Evolutionary conservation across 2,113 vertebrate genomes (phyloP), one percentile per base, ranked within the genome.

Genomic region (Lipophrys pholis): DNA sequence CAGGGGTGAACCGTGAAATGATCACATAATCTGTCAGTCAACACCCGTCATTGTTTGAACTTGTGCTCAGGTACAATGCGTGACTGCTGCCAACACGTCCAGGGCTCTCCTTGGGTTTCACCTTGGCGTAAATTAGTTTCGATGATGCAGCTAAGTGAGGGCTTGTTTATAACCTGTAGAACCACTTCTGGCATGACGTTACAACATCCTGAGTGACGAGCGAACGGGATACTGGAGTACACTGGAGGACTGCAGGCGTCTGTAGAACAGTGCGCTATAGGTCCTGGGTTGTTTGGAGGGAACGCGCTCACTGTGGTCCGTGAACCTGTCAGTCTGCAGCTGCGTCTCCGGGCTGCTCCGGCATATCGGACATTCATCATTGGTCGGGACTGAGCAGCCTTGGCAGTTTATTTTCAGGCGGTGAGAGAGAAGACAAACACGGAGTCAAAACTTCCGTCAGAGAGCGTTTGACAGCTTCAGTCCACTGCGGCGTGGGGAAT

Each of bases 291-390:
- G 51, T 63, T 49, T 7, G 42, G 16, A 40, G 36, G 17, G 64
- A 73, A 41, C 50, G 17, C 35, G 45, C 30, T 57, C 41, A 65
- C 38, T 36, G 49, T 55, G 16, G 17, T 49, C 57, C 35, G 55
- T 15, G 43, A 69, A 57, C 73, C 41, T 52, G 54, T 48, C 8
- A 15, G 56, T 68, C 42, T 36, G 16, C 45, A 30, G 11, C 11
- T 2, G 46, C 12, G 12, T 11, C 5, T n/a, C 55, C 15, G 6
- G 8, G 15, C 16, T 17, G 15, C 36, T 40, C 38, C 38, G 8
- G 48, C 6, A 9, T 51, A 9, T 11, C 11, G 12, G 36, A 14
- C 6, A 51, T 51, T 21, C 51, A 16, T 41, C 11, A 11, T 45
- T 45, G 9, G n/a, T 38, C n/a, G 11, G 55, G 36, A 39, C 38